Evolutionary conservation across 2,113 vertebrate species (phyloP).

Genomic region (Noturus placidus): DNA sequence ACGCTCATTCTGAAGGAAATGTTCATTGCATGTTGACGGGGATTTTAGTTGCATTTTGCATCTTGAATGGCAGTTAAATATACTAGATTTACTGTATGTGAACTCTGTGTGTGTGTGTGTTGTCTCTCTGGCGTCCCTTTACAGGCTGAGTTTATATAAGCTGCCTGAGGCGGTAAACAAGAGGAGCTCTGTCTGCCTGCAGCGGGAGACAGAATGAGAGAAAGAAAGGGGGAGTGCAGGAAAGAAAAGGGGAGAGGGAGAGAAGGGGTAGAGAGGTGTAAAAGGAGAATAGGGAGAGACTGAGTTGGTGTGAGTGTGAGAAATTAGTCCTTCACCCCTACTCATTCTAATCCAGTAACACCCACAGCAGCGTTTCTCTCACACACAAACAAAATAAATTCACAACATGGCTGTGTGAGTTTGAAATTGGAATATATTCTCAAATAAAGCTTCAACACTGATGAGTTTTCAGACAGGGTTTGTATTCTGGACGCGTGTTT

Average conservation of each 20-base stretch:
- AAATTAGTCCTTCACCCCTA: background rate
- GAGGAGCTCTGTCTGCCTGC: constrained; percentile 52
- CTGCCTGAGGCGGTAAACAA: constrained; percentile 52
- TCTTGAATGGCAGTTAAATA: background rate
- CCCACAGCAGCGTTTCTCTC: constrained; percentile 3
- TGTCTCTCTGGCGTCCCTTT: constrained; percentile 30
- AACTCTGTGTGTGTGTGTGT: background rate
- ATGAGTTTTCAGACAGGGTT: constrained; percentile 22
- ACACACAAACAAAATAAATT: background rate
- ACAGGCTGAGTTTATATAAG: constrained; percentile 54
- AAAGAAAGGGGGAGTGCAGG: constrained; percentile 21
- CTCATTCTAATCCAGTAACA: constrained; percentile 16
- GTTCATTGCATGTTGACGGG: background rate
- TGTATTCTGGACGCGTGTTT: background rate
- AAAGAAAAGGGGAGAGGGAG: constrained; percentile 29
- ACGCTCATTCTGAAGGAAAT: background rate
- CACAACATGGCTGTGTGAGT: background rate
- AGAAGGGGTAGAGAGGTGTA: constrained; percentile 25
- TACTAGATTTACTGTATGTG: background rate
- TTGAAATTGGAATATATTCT: background rate
- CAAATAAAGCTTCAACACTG: background rate
- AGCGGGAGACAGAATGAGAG: constrained; percentile 44
- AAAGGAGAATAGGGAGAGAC: constrained; percentile 25
- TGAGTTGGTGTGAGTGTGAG: constrained; percentile 34
- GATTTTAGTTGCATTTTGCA: background rate